Conservation (phyloP, 2,797 vertebrate genomes). For the Cossypha caffra region DNA sequence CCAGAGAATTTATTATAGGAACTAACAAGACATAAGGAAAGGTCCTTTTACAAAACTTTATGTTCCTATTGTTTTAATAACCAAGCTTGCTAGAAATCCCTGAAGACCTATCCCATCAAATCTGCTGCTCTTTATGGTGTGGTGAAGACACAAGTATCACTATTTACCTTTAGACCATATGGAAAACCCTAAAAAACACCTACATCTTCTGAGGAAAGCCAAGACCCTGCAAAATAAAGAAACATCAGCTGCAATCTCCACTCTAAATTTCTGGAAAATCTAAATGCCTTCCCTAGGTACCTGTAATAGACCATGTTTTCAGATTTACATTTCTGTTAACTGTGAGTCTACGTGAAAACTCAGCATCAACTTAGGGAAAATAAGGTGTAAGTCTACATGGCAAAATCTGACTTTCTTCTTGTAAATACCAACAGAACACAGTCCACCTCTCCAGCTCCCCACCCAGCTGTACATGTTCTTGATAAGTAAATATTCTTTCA, state of each 20-base stretch:
- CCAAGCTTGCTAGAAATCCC: neutral
- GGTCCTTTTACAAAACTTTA: neutral
- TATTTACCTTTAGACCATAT: neutral
- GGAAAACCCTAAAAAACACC: neutral
- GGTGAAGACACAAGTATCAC: neutral
- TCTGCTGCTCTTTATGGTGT: neutral
- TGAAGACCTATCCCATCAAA: neutral
- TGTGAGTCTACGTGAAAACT: neutral
- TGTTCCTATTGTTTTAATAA: neutral
- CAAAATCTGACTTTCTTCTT: neutral
- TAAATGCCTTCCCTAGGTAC: neutral
- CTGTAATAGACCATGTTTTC: neutral
- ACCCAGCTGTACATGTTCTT: neutral
- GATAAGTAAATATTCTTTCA: neutral
- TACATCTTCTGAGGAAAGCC: neutral
- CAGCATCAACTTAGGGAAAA: neutral
- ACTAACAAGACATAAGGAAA: neutral
- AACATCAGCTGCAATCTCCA: neutral
- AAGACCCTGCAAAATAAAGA: neutral
- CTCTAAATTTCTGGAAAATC: neutral
- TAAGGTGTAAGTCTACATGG: neutral
- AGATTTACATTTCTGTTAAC: neutral
- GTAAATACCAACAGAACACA: rapidly evolving
- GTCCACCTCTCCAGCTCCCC: neutral
- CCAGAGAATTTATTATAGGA: neutral